phyloP scores from a whole-genome alignment of 64 coral and sea anemone species.

The Montipora sp. region DNA sequence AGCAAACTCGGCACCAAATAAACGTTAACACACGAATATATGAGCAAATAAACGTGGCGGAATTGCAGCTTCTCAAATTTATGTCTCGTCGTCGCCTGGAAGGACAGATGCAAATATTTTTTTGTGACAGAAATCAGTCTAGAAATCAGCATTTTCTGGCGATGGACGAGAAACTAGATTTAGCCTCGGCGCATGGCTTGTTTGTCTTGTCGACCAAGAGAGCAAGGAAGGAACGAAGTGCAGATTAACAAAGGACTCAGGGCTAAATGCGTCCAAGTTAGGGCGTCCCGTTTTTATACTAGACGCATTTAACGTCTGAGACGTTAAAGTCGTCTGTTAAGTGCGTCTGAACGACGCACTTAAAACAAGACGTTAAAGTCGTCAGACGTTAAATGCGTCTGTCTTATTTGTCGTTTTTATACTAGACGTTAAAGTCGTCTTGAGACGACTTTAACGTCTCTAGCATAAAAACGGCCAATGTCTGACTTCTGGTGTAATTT shows the following conservation, averaged over 20 bases:
- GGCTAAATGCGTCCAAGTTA: neutral
- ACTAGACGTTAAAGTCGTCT: neutral
- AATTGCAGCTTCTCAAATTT: too few species aligned
- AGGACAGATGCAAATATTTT: too few species aligned
- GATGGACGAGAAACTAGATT: neutral
- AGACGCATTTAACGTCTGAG: conserved; percentile 26
- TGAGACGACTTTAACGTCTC: neutral
- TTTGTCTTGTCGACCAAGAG: neutral
- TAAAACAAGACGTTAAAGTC: neutral
- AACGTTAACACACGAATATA: too few species aligned
- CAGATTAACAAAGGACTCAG: neutral
- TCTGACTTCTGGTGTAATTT: too few species aligned
- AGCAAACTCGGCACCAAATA: too few species aligned
- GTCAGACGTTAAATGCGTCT: too few species aligned
- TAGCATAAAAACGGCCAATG: too few species aligned
- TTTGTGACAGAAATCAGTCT: neutral
- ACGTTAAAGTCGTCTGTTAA: conserved; percentile 9
- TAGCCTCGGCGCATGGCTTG: neutral
- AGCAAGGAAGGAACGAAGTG: neutral
- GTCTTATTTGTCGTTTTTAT: too few species aligned
- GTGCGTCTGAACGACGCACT: neutral
- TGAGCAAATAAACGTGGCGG: too few species aligned
- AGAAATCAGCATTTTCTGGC: neutral
- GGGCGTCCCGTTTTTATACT: conserved; percentile 19
- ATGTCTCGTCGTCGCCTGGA: too few species aligned